Base-by-base conservation (phyloP, 2,113 vertebrate genomes). In the Macquaria australasica region DNA sequence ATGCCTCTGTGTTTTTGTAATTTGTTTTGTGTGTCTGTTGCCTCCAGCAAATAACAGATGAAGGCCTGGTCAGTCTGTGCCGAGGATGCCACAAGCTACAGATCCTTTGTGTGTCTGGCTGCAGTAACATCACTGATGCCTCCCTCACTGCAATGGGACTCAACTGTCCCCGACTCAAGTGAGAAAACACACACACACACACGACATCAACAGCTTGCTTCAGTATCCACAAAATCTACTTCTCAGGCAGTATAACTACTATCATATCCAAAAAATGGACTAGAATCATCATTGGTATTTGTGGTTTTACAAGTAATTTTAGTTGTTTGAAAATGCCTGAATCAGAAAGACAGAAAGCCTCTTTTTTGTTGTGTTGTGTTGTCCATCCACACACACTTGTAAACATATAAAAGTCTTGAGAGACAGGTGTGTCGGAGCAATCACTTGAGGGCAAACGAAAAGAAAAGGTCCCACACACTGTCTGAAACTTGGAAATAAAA, bases 121-220 rank as follows among this genome's bases (percentile, higher is more conserved):
- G 97, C 92, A 93, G 96, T 92, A 97, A 96, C 94, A 96, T 98
- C 87, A 98, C 97, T 0, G 97, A 98, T 45, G 96, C 97, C 88
- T 97, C 97, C 50, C 96, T 98, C 83, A 97, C 96, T 28, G 97
- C 97, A 41, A 95, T 98, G 92, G 97, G 97, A 85, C 93, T 98
- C 78, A 98, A 98, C 95, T 98, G 97, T 92, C 97, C 97, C 5
- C 91, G 95, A 90, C 95, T 98, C 72, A 97, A 98, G 97, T 98
- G 94, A 97, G 97, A 95, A 93, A 64, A 56, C n/a, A 71, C 62
- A 77, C 31, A 56, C 69, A 71, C 62, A 77, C 31, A 56, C 69
- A 78, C 45, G 43, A 80, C 41, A 41, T 15, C 28, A 63, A 50
- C 50, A 78, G n/a, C 48, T 51, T 66, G 62, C 21, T 62, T 63